Conservation (phyloP, 2,888 invertebrate species). For the Microctonus brassicae region DNA sequence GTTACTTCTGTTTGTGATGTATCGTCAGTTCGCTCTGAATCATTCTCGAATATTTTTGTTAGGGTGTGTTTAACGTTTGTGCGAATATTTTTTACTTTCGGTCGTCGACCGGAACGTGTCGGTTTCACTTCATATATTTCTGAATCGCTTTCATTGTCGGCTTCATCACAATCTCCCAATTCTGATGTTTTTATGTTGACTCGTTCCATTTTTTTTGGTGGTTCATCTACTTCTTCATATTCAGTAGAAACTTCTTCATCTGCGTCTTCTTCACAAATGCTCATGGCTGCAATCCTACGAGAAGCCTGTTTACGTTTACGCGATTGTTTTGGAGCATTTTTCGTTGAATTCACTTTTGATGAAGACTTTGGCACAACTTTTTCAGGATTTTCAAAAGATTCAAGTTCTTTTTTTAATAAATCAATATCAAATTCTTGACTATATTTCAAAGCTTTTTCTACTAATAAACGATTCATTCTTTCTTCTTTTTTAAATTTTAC, state of each 20-base stretch:
- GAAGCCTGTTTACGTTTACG: not conserved
- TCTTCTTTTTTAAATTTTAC: slow-evolving; percentile 95
- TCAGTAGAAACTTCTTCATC: slow-evolving; percentile 40
- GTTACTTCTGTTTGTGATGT: not conserved
- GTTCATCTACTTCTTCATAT: not conserved
- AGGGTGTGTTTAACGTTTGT: slow-evolving; percentile 53
- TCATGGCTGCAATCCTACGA: slow-evolving; percentile 23
- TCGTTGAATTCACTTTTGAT: slow-evolving; percentile 20
- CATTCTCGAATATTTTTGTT: slow-evolving; percentile 42
- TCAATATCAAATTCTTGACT: slow-evolving; percentile 79
- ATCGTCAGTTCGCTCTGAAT: slow-evolving; percentile 32
- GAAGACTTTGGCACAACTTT: slow-evolving; percentile 21
- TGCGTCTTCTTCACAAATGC: slow-evolving; percentile 31
- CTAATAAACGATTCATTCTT: slow-evolving; percentile 77
- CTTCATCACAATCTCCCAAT: not conserved
- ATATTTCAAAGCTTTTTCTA: slow-evolving; percentile 82
- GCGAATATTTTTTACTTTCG: slow-evolving; percentile 59
- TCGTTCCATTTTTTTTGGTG: not conserved
- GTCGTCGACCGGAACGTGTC: slow-evolving; percentile 69
- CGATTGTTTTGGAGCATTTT: not conserved
- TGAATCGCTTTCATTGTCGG: slow-evolving; percentile 42
- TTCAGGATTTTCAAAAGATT: slow-evolving; percentile 54
- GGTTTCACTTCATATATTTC: slow-evolving; percentile 64
- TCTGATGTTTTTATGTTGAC: slow-evolving; percentile 9
- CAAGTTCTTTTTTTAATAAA: slow-evolving; percentile 74